Evolutionary conservation across 1,140 invertebrate genomes (phyloP), one percentile per base, ranked within the genome.

Genomic region (Neodiprion pinetum): DNA sequence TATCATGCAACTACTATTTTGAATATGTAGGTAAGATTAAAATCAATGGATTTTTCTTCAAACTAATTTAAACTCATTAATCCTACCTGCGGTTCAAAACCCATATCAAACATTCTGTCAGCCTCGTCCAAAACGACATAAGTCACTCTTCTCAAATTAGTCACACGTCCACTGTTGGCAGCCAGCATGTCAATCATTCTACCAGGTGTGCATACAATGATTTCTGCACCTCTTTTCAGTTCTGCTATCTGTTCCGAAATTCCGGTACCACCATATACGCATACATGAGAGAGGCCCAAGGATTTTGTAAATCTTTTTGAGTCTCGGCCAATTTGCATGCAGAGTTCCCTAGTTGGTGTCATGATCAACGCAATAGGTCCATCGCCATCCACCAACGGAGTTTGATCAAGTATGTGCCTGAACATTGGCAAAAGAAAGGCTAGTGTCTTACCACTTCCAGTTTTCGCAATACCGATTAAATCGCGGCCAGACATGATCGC

Each of bases 101-200:
- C 98, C 97, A 99, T 99, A 84, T 99, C 99, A 85, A 99, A 99
- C 98, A 99, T 99, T 50, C 99, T 90, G 88, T 99, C 99, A 1
- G 99, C 99, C 89, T 99, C 99, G 88, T 99, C 99, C 2, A 99
- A 87, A 0, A 99, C 98, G 49, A 99, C 93, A 85, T 99, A 99
- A 0, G 98, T 99, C 48, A 98, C 97, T 50, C 99, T 88, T 40
- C 95, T 90, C 53, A 99, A 88, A 90, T 99, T 99, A 0, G 99
- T 99, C 0, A 99, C 98, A 76, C 97, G 92, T 0, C 98, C 98
- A 74, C 94, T 97, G 86, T 99, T 99, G 7, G 98, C 98, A 0
- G 98, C 97, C 71, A 99, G 87, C 98, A 99, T 99, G 86, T 99
- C 99, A 82, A 99, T 99, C 98, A 99, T 99, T 77, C 99, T 91